These are phyloP conservation scores for Acrossocheilus wenchowensis DNA, from an alignment of 2,797 vertebrate species.

Conservation along the genomic window DNA sequence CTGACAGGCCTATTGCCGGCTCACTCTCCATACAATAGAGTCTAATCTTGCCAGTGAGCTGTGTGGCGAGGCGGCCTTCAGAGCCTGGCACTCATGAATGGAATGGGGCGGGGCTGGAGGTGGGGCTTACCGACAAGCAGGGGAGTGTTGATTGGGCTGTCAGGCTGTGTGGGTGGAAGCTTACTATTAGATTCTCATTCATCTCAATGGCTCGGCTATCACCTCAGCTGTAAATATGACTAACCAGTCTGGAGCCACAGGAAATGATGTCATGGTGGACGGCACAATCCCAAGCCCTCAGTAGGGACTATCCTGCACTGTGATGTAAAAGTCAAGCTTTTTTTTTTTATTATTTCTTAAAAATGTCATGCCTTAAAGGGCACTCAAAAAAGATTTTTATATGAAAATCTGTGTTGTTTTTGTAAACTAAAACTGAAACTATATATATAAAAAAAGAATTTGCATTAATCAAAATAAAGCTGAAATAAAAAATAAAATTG, in stretches of 20 bases:
- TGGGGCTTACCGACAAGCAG: slow-evolving; percentile 26
- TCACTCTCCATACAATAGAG: slow-evolving; percentile 51
- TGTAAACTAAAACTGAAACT: no score
- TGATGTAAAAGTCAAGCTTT: not conserved
- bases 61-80: slow-evolving; percentile 34
- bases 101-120: slow-evolving; percentile 42
- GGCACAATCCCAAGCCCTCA: not conserved
- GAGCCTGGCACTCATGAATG: slow-evolving; percentile 14
- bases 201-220: not conserved
- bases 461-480: no score
- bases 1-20: slow-evolving; percentile 63
- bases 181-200: slow-evolving; percentile 2
- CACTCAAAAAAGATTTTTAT: not conserved
- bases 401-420: not conserved
- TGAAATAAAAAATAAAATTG: no score
- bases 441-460: not conserved
- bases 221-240: not conserved
- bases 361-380: not conserved
- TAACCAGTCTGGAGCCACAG: not conserved
- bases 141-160: slow-evolving; percentile 14
- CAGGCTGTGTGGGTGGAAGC: slow-evolving; percentile 4
- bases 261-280: not conserved
- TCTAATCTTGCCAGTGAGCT: slow-evolving; percentile 50
- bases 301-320: not conserved
- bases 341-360: no score